Conservation (phyloP, 2,888 invertebrate species). For the Sesamia inferens region DNA sequence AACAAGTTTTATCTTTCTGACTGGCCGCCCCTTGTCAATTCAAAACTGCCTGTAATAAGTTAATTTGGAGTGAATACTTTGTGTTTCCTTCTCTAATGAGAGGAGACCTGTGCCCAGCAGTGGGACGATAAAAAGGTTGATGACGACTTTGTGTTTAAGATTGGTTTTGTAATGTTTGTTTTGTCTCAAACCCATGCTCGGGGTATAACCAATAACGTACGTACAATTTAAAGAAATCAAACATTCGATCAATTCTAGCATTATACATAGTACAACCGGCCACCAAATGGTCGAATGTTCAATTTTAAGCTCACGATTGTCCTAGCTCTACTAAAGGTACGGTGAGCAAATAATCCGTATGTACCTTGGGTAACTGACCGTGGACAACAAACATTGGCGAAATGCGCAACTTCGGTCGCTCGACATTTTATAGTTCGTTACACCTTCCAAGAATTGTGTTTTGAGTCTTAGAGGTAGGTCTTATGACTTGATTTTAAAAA, state of each 20-base stretch:
- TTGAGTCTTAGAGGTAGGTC: background rate
- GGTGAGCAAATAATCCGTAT: constrained; percentile 82
- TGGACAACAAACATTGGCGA: constrained; percentile 81
- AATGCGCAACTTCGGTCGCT: constrained; percentile 69
- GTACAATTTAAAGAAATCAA: background rate
- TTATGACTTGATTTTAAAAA: background rate
- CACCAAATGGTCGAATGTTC: background rate
- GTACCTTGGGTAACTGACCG: constrained; percentile 88
- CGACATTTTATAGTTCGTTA: constrained; percentile 80
- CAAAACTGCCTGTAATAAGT: too few species aligned
- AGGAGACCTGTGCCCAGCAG: too few species aligned
- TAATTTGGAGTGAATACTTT: too few species aligned
- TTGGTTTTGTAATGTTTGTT: too few species aligned
- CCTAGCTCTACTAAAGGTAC: constrained; percentile 7
- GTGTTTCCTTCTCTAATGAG: too few species aligned
- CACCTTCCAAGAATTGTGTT: constrained; percentile 38
- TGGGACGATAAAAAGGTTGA: too few species aligned
- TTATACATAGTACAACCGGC: background rate
- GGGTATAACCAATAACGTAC: too few species aligned
- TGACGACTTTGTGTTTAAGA: too few species aligned
- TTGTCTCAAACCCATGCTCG: too few species aligned
- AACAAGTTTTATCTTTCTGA: too few species aligned
- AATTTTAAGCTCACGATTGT: background rate
- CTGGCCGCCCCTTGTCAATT: too few species aligned
- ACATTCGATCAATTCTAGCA: background rate